phyloP scores from a whole-genome alignment of 1,140 invertebrate genomes.

The Archivesica marissinica region DNA sequence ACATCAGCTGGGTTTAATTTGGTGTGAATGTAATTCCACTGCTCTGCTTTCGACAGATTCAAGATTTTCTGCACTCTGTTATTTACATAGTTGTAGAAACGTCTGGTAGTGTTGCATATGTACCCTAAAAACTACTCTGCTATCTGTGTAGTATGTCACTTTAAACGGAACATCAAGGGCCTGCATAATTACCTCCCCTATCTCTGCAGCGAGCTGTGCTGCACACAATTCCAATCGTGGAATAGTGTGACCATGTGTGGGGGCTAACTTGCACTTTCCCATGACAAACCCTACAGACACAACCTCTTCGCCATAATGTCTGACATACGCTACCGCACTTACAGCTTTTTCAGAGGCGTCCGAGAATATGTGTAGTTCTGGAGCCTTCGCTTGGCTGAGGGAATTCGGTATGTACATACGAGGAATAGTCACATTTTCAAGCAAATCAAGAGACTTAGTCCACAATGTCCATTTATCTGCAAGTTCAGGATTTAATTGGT shows the following conservation, averaged over 20 bases:
- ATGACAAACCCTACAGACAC: conserved; percentile 31
- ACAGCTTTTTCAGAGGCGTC: conserved; percentile 66
- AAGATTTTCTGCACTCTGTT: conserved; percentile 53
- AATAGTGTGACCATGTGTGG: conserved; percentile 33
- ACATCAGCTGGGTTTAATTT: conserved; percentile 62
- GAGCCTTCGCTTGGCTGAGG: background rate
- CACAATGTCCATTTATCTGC: conserved; percentile 39
- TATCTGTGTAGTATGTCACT: conserved; percentile 45
- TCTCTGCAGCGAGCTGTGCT: conserved; percentile 46
- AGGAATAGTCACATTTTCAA: conserved; percentile 33
- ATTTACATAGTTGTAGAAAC: conserved; percentile 57
- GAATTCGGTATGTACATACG: conserved; percentile 33
- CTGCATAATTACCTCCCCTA: conserved; percentile 7
- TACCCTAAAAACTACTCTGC: conserved; percentile 45
- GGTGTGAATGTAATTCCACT: conserved; percentile 59
- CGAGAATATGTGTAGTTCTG: conserved; percentile 61
- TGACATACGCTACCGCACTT: conserved; percentile 52
- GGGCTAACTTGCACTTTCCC: conserved; percentile 32
- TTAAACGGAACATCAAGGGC: conserved; percentile 28
- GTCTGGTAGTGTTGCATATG: conserved; percentile 33
- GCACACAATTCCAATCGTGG: conserved; percentile 57
- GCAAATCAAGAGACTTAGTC: conserved; percentile 27
- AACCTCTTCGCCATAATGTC: background rate
- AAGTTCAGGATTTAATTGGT: conserved; percentile 33
- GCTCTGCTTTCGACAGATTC: background rate